phyloP scores from a whole-genome alignment of 2,113 vertebrate species.

The Chaenocephalus aceratus region DNA sequence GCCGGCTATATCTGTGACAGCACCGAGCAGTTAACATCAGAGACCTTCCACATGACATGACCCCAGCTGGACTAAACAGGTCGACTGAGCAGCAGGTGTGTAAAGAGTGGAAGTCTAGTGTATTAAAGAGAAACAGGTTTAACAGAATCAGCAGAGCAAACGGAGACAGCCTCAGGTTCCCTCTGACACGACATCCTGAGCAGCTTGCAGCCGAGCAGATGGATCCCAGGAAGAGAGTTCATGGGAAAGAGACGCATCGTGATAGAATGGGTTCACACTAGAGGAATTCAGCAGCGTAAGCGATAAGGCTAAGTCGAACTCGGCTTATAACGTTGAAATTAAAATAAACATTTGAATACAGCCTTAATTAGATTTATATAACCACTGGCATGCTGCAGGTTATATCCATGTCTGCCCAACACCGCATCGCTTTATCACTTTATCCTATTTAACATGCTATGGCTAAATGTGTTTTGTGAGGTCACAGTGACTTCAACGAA shows the following conservation, averaged over 20 bases:
- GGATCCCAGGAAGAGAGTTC: conserved; percentile 28
- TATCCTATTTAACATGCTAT: no score
- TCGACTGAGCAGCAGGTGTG: conserved; percentile 46
- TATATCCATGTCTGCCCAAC: no score
- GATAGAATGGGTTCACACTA: conserved; percentile 40
- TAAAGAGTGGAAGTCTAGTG: conserved; percentile 20
- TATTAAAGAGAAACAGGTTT: conserved; percentile 41
- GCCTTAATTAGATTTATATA: no score
- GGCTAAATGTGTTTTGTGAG: no score
- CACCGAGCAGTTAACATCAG: conserved; percentile 14
- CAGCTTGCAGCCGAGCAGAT: conserved; percentile 28
- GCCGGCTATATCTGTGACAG: conserved; percentile 6
- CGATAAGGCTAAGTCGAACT: no score
- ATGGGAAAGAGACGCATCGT: conserved; percentile 25
- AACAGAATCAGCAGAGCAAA: conserved; percentile 36
- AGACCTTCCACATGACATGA: conserved; percentile 10
- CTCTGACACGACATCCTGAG: conserved; percentile 44
- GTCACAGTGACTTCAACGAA: no score
- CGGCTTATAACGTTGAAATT: no score
- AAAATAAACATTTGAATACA: no score
- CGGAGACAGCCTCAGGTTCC: conserved; percentile 33
- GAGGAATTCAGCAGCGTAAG: conserved; percentile 17
- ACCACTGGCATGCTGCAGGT: no score
- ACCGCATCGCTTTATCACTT: no score
- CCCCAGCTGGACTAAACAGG: conserved; percentile 43